Conservation (phyloP, 2,797 vertebrate genomes). For the Rousettus madagascariensis region DNA sequence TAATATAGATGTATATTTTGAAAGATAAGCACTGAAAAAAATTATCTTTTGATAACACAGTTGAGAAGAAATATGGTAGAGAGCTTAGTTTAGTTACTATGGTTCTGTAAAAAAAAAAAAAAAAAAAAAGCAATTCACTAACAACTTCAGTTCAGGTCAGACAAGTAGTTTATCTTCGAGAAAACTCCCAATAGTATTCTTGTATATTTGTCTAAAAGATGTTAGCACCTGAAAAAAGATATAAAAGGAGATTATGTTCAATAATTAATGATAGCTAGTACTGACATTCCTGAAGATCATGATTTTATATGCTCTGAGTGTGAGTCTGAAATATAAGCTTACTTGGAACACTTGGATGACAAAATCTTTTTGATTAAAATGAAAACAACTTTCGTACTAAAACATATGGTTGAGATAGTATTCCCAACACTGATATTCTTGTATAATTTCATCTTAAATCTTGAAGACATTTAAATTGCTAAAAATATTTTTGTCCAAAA, state of each 20-base stretch:
- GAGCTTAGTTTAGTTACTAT: background rate
- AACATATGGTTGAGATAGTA: background rate
- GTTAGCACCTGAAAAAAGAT: background rate
- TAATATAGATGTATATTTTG: background rate
- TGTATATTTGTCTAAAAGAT: constrained; percentile 23
- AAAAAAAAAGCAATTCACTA: background rate
- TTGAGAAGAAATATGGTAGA: background rate
- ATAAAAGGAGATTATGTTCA: background rate
- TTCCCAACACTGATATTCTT: background rate
- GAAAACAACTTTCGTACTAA: background rate
- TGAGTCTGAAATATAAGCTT: background rate
- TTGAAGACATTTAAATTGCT: background rate
- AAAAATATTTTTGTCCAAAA: background rate
- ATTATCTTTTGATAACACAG: background rate
- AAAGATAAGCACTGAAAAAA: background rate
- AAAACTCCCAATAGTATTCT: background rate
- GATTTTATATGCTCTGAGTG: background rate
- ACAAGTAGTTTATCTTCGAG: background rate
- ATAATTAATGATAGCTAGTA: background rate
- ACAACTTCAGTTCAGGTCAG: background rate
- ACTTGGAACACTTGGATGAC: background rate
- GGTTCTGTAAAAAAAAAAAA: background rate
- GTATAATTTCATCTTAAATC: background rate
- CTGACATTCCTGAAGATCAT: background rate
- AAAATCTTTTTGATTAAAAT: constrained; percentile 32